Evolutionary conservation across 2,888 invertebrate genomes (phyloP).

Genomic region (Euspilapteryx auroguttella): DNA sequence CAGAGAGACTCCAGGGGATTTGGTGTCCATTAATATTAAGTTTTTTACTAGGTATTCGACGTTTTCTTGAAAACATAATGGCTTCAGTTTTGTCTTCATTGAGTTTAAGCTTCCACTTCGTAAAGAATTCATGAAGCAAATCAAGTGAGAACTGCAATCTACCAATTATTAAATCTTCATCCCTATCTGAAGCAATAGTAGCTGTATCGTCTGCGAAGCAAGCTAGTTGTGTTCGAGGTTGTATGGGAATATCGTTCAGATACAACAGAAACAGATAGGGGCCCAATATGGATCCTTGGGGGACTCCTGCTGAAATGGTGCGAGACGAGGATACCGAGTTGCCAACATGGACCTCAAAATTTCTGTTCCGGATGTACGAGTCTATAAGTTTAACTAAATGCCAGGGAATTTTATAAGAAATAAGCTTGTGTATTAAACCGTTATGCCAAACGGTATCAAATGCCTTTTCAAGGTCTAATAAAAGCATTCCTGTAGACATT

Average conservation of each 20-base stretch:
- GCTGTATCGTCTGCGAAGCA: conserved; percentile 5
- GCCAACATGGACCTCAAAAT: background rate
- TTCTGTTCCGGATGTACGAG: background rate
- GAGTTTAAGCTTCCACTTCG: no score
- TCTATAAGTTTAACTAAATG: background rate
- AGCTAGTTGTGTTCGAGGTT: conserved; percentile 2
- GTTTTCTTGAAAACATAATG: conserved; percentile 3
- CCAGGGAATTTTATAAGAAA: background rate
- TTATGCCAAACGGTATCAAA: no score
- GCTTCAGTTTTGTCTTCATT: no score
- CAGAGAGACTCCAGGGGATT: conserved; percentile 1
- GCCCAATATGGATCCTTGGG: conserved; percentile 3
- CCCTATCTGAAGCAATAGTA: conserved; percentile 1
- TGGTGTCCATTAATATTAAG: conserved; percentile 1
- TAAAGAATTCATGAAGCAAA: background rate
- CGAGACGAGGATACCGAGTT: background rate
- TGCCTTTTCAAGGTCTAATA: no score
- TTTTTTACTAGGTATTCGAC: background rate
- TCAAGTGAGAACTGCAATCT: conserved; percentile 3
- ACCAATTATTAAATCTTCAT: background rate
- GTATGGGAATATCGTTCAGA: conserved; percentile 3
- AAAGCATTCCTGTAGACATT: conserved; percentile 6
- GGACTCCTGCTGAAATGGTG: background rate
- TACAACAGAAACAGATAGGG: conserved; percentile 4
- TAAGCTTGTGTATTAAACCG: no score